phyloP scores from a whole-genome alignment of 2,888 invertebrate genomes.

The Callimorpha dominula region DNA sequence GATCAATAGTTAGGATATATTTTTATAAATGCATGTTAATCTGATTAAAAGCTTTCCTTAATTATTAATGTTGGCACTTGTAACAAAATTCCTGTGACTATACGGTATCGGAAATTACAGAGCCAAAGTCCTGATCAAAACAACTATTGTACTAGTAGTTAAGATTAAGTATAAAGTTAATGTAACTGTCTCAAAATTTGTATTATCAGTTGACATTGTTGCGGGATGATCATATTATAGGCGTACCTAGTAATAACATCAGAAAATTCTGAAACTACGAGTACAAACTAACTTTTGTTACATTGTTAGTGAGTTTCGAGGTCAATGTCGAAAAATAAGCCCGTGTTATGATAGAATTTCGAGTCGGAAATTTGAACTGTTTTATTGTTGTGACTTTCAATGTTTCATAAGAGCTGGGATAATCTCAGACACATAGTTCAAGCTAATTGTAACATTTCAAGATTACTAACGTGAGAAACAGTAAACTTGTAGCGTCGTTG shows the following conservation, averaged over 20 bases:
- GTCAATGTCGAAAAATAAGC: constrained; percentile 37
- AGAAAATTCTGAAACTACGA: constrained; percentile 27
- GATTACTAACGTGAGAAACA: background rate
- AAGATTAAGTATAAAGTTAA: too few relatives aligned
- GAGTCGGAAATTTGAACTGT: background rate
- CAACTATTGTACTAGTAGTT: too few relatives aligned
- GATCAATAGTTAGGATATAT: too few relatives aligned
- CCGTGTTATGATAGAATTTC: constrained; percentile 9
- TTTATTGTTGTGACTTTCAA: background rate
- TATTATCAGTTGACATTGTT: background rate
- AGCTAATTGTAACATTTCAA: background rate
- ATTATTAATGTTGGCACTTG: too few relatives aligned
- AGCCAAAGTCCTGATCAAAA: too few relatives aligned
- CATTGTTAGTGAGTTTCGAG: constrained; percentile 36
- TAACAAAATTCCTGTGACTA: too few relatives aligned
- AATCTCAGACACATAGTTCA: background rate
- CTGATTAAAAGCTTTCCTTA: too few relatives aligned
- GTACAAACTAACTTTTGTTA: constrained; percentile 38
- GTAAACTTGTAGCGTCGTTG: too few relatives aligned
- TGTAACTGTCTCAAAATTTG: too few relatives aligned
- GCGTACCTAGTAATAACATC: constrained; percentile 24
- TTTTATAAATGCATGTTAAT: too few relatives aligned
- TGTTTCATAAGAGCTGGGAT: background rate
- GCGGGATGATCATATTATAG: constrained; percentile 27
- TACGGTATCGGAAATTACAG: too few relatives aligned